phyloP scores from a whole-genome alignment of 2,113 vertebrate genomes.

The Etia nguti region DNA sequence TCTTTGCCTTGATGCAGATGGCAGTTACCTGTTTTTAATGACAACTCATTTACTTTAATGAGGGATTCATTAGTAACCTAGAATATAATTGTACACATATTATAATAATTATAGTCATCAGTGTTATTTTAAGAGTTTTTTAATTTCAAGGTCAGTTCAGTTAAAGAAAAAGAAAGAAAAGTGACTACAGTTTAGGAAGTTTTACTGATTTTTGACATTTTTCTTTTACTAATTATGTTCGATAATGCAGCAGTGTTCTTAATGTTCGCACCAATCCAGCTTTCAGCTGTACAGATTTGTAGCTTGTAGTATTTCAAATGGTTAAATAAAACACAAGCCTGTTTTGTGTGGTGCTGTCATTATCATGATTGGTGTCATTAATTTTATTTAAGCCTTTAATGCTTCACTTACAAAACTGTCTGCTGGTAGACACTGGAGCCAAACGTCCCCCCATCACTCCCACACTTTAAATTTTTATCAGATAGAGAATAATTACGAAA shows the following conservation, averaged over 20 bases:
- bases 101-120: not conserved
- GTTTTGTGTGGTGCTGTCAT: not conserved
- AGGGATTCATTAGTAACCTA: not conserved
- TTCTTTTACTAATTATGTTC: not conserved
- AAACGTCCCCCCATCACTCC: not conserved
- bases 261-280: not conserved
- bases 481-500: not conserved
- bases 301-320: not conserved
- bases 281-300: not conserved
- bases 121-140: not conserved
- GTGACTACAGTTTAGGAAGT: not conserved
- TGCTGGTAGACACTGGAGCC: not conserved
- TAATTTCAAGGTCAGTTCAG: not conserved
- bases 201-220: not conserved
- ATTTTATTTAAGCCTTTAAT: not conserved
- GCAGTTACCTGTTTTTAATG: not conserved
- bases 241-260: not conserved
- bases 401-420: not conserved
- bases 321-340: not conserved
- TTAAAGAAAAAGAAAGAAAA: not conserved
- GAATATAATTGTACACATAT: not conserved
- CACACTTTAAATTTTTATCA: not conserved
- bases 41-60: not conserved
- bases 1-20: not conserved
- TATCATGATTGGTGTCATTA: accelerated